Evolutionary conservation across 1,140 invertebrate genomes (phyloP).

Genomic region (Ceratitis capitata): DNA sequence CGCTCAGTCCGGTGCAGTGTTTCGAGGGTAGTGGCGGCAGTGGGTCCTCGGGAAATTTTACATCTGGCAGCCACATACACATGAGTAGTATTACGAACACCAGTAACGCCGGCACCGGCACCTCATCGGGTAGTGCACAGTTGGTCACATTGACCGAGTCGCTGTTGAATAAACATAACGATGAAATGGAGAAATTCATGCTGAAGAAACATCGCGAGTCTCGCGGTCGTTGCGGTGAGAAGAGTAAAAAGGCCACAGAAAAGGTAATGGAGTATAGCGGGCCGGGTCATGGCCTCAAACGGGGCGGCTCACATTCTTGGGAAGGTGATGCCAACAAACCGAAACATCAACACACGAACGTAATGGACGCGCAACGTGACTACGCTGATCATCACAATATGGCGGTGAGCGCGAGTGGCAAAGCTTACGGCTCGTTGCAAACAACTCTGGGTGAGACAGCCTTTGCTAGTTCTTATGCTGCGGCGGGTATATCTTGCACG

Average conservation of each 20-base stretch:
- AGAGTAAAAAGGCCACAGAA: constrained; percentile 61
- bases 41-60: constrained; percentile 70
- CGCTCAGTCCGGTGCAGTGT: constrained; percentile 56
- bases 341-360: constrained; percentile 66
- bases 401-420: not conserved
- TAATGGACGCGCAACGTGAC: constrained; percentile 41
- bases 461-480: constrained; percentile 14
- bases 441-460: constrained; percentile 20
- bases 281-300: constrained; percentile 67
- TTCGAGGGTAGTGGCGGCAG: constrained; percentile 68
- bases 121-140: constrained; percentile 64
- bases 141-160: constrained; percentile 73
- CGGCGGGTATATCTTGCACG: constrained; percentile 43
- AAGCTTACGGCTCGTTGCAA: constrained; percentile 39
- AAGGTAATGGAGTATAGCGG: constrained; percentile 55
- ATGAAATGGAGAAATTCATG: constrained; percentile 82
- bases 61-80: constrained; percentile 66
- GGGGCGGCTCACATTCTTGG: constrained; percentile 69
- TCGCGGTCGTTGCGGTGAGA: constrained; percentile 67
- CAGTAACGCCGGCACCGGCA: constrained; percentile 57
- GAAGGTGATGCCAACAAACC: constrained; percentile 69
- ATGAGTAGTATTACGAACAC: constrained; percentile 66
- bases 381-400: constrained; percentile 42
- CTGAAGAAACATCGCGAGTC: constrained; percentile 75
- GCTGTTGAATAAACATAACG: constrained; percentile 75